Evolutionary conservation across 2,888 invertebrate species (phyloP).

Genomic region (Phaedon cochleariae): DNA sequence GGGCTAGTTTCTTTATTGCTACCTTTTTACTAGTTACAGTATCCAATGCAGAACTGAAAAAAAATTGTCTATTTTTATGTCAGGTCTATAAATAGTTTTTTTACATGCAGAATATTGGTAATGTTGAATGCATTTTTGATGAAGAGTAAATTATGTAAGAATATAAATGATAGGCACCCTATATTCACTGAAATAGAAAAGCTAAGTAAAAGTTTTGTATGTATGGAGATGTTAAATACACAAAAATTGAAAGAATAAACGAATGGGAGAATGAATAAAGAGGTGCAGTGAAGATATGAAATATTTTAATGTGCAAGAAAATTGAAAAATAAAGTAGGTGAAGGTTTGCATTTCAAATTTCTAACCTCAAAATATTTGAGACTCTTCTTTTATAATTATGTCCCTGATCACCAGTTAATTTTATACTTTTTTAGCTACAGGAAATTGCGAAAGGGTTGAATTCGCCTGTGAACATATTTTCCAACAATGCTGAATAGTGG

Average conservation of each 20-base stretch:
- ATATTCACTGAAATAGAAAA: not conserved
- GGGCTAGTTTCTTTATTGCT: constrained; percentile 97
- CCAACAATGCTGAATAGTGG: constrained; percentile 1
- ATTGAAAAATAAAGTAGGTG: constrained; percentile 27
- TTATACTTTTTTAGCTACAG: too few species aligned
- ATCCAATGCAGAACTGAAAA: constrained; percentile 84
- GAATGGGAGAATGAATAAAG: too few species aligned
- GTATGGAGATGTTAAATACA: too few species aligned
- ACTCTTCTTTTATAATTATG: not conserved
- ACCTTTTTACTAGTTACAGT: constrained; percentile 80
- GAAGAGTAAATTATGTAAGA: not conserved
- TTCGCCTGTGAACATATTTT: not conserved
- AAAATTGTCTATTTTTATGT: not conserved
- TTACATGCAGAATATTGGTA: not conserved
- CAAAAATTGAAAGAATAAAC: not conserved
- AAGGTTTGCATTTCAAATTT: constrained; percentile 41
- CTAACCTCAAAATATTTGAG: constrained; percentile 32
- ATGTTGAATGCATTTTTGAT: not conserved
- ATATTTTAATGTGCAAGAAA: not conserved
- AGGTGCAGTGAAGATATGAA: not conserved
- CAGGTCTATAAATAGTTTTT: too few species aligned
- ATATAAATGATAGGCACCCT: not conserved
- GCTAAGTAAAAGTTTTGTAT: not conserved
- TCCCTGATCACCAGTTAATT: not conserved
- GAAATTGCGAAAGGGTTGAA: not conserved